Conservation (phyloP, 2,888 invertebrate genomes). For the Mellilla xanthometata region DNA sequence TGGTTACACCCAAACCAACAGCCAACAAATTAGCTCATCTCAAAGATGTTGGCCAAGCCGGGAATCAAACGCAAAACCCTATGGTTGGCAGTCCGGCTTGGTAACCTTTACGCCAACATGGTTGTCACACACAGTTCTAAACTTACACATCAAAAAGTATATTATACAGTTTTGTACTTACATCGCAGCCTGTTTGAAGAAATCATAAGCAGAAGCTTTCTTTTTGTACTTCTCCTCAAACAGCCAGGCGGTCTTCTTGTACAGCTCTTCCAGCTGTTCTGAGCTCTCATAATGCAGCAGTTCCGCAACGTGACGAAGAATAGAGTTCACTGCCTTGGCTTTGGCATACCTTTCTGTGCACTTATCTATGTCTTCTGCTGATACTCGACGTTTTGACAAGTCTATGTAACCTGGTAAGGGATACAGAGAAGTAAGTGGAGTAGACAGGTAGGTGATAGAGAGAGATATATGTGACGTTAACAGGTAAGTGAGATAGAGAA, state of each 20-base stretch:
- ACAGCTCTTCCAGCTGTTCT: slow-evolving; percentile 96
- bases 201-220: slow-evolving; percentile 98
- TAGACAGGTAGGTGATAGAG: background rate
- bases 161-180: slow-evolving; percentile 71
- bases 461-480: too few species aligned
- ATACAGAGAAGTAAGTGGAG: too few species aligned
- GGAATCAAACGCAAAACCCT: too few species aligned
- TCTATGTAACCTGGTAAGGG: slow-evolving; percentile 99
- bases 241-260: slow-evolving; percentile 98
- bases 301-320: slow-evolving; percentile 98
- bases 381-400: slow-evolving; percentile 98
- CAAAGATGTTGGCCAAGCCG: too few species aligned
- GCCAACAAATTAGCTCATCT: too few species aligned
- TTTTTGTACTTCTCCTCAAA: slow-evolving; percentile 98
- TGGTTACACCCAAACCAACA: too few species aligned
- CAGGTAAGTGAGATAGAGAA: too few species aligned
- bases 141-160: too few species aligned
- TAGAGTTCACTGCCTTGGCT: slow-evolving; percentile 99
- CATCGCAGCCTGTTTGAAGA: slow-evolving; percentile 99
- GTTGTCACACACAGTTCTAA: too few species aligned
- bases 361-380: slow-evolving; percentile 98
- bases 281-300: slow-evolving; percentile 95
- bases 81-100: too few species aligned
- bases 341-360: slow-evolving; percentile 99
- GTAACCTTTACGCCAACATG: too few species aligned